Evolutionary conservation across 92 coral and sea anemone species (phyloP).

Genomic region (Ricordea florida): DNA sequence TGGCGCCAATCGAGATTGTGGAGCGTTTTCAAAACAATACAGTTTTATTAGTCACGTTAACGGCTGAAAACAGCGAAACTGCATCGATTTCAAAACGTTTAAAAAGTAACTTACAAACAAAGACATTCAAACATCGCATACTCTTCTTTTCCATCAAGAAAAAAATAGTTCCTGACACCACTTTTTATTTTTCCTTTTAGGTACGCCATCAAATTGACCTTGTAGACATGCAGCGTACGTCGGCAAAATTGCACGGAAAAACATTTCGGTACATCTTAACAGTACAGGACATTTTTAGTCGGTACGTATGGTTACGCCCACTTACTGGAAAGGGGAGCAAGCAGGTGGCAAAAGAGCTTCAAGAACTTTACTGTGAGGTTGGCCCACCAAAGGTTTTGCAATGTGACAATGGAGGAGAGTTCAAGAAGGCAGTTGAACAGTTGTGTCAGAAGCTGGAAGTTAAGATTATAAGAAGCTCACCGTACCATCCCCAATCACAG

Average conservation of each 20-base stretch:
- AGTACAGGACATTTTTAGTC: constrained; percentile 47
- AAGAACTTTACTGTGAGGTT: constrained; percentile 1
- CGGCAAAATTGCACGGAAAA: not conserved
- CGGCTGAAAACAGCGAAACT: not conserved
- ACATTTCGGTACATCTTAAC: constrained; percentile 26
- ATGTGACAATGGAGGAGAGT: constrained; percentile 20
- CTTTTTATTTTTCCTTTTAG: not conserved
- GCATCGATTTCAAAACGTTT: constrained; percentile 2
- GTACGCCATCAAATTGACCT: constrained; percentile 35
- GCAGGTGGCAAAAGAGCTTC: constrained; percentile 1
- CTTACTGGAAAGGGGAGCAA: constrained; percentile 24
- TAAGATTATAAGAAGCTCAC: not conserved
- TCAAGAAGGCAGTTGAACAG: not conserved
- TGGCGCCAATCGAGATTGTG: too few species aligned
- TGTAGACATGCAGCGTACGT: constrained; percentile 2
- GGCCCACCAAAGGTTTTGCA: constrained; percentile 30
- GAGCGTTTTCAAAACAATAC: not conserved
- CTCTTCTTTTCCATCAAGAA: not conserved
- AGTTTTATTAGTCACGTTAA: not conserved
- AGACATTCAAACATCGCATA: not conserved
- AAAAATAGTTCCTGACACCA: not conserved
- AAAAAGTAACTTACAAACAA: not conserved
- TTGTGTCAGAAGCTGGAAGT: not conserved
- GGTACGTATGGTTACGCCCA: constrained; percentile 33
- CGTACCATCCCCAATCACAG: constrained; percentile 60